These are phyloP conservation scores for Suncus etruscus DNA, from an alignment of 2,113 vertebrate species.

Conservation along the genomic window DNA sequence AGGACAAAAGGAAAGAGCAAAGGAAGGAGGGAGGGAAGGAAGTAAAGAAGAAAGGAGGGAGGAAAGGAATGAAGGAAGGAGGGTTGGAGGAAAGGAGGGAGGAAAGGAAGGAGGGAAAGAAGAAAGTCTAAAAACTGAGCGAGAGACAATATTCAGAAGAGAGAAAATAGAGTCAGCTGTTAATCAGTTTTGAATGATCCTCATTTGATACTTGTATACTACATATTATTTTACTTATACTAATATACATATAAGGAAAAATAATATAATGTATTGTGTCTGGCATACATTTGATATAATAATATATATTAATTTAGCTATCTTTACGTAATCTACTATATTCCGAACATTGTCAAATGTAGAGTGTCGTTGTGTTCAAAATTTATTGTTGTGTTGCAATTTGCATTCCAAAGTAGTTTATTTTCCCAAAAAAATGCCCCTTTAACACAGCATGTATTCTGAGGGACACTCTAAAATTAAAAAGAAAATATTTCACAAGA, in stretches of 20 bases:
- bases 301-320: slow-evolving; percentile 34
- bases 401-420: slow-evolving; percentile 77
- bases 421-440: slow-evolving; percentile 51
- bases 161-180: accelerated
- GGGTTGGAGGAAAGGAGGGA: no score
- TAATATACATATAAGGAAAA: not conserved
- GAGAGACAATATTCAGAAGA: no score
- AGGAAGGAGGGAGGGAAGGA: accelerated
- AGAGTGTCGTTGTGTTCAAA: slow-evolving; percentile 49
- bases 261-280: not conserved
- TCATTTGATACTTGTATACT: not conserved
- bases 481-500: slow-evolving; percentile 83
- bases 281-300: slow-evolving; percentile 40
- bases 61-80: not conserved
- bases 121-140: no score
- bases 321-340: not conserved
- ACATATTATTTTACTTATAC: not conserved
- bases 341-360: not conserved
- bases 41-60: not conserved
- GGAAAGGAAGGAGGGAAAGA: not conserved
- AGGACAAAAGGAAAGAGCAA: accelerated
- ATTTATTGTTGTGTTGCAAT: slow-evolving; percentile 69
- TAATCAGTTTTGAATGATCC: not conserved
- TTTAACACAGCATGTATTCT: slow-evolving; percentile 67
- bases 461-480: slow-evolving; percentile 78